Conservation (phyloP, 2,888 invertebrate species). For the Pheosia gnoma region DNA sequence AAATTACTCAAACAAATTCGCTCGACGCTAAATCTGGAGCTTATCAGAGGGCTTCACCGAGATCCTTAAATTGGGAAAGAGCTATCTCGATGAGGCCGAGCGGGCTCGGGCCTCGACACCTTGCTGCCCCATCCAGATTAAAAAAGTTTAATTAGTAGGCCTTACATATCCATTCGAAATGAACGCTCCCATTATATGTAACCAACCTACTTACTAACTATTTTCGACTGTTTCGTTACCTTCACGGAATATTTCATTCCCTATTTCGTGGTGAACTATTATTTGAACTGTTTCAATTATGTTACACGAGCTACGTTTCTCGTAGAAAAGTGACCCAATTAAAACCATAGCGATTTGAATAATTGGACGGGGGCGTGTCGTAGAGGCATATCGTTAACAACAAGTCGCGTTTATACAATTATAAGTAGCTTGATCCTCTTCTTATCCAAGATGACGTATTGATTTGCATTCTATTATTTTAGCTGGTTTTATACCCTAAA, state of each 20-base stretch:
- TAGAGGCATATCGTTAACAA: slow-evolving; percentile 50
- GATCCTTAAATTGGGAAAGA: slow-evolving; percentile 77
- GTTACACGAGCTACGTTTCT: slow-evolving; percentile 6
- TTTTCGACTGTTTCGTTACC: background rate
- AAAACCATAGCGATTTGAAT: slow-evolving; percentile 39
- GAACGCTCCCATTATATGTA: slow-evolving; percentile 24
- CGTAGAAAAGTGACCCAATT: slow-evolving; percentile 41
- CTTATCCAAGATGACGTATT: slow-evolving; percentile 65
- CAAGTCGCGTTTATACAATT: slow-evolving; percentile 57
- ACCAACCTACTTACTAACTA: slow-evolving; percentile 15
- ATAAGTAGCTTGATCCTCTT: slow-evolving; percentile 51
- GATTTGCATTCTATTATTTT: slow-evolving; percentile 67
- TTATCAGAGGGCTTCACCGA: slow-evolving; percentile 72
- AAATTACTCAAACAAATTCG: slow-evolving; percentile 81
- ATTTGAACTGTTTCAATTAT: background rate
- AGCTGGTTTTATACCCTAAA: slow-evolving; percentile 25
- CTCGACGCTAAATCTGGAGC: slow-evolving; percentile 78
- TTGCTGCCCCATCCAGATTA: slow-evolving; percentile 63
- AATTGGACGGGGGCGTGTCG: slow-evolving; percentile 30
- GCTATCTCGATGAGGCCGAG: slow-evolving; percentile 71
- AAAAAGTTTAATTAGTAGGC: slow-evolving; percentile 75
- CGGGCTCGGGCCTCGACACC: slow-evolving; percentile 70
- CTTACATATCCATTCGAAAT: slow-evolving; percentile 54
- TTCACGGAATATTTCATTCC: background rate
- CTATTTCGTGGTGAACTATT: background rate